A percentile compares a stretch with the other conserved stretches of the same genome.
Evolutionary conservation across 2,113 vertebrate species (phyloP).

Genomic region (Garra rufa): DNA sequence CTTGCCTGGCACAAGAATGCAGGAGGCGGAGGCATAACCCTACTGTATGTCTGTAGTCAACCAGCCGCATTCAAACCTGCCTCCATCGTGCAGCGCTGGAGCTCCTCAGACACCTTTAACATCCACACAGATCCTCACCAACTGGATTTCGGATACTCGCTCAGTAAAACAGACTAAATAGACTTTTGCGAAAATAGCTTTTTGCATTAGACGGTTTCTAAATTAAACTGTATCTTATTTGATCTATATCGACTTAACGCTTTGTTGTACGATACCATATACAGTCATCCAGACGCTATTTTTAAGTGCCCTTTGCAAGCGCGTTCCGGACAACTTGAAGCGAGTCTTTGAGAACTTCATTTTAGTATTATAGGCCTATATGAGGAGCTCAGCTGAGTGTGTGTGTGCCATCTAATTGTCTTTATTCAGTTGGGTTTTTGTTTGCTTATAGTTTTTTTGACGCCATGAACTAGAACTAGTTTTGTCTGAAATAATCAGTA

Average conservation of each 20-base stretch:
- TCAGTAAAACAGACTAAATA: background rate
- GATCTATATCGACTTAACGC: slow-evolving; percentile 46
- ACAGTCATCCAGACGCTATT: slow-evolving; percentile 61
- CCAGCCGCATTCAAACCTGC: background rate
- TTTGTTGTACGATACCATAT: slow-evolving; percentile 65
- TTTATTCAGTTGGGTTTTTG: background rate
- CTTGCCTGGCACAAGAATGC: background rate
- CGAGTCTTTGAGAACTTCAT: background rate
- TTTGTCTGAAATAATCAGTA: slow-evolving; percentile 54
- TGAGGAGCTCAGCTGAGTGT: background rate
- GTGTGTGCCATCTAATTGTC: background rate
- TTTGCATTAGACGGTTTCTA: background rate
- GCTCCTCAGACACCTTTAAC: background rate
- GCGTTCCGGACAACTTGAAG: slow-evolving; percentile 5
- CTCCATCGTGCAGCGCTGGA: background rate
- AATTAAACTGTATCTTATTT: background rate
- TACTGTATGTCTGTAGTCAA: background rate
- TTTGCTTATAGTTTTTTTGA: background rate
- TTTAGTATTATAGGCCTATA: background rate
- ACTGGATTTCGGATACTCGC: background rate
- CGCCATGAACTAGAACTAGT: slow-evolving; percentile 2
- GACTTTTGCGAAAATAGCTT: background rate
- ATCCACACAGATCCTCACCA: background rate
- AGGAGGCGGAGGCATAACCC: background rate
- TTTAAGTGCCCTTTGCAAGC: slow-evolving; percentile 57